Evolutionary conservation across 2,888 invertebrate genomes (phyloP).

Genomic region (Beris morrisii): DNA sequence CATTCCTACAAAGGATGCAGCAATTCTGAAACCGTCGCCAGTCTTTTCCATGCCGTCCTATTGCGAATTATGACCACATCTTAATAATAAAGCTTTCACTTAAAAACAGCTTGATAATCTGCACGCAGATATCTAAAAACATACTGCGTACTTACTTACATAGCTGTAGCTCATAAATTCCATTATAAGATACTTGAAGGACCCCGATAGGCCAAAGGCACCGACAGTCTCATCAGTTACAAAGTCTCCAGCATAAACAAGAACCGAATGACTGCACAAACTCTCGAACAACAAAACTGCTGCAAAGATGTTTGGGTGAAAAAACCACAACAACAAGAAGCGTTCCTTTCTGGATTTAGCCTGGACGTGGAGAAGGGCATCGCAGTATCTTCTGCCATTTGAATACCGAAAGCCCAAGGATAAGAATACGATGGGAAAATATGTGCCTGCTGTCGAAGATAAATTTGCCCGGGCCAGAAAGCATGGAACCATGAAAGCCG

Average conservation of each 20-base stretch:
- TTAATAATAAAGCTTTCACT: no score
- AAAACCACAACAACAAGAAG: not conserved
- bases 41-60: no score
- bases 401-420: slow-evolving; percentile 2
- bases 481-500: not conserved
- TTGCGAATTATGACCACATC: no score
- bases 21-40: no score
- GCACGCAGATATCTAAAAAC: slow-evolving; percentile 10
- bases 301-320: not conserved
- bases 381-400: no score
- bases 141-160: slow-evolving; percentile 20
- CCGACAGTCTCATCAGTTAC: slow-evolving; percentile 32
- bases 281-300: slow-evolving; percentile 1
- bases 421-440: slow-evolving; percentile 13
- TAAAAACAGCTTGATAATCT: no score
- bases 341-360: not conserved
- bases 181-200: not conserved
- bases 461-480: slow-evolving; percentile 10
- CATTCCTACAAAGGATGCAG: no score
- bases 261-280: slow-evolving; percentile 20
- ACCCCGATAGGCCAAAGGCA: slow-evolving; percentile 5
- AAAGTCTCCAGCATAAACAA: slow-evolving; percentile 28
- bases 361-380: no score
- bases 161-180: slow-evolving; percentile 23
- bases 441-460: slow-evolving; percentile 6